Evolutionary conservation across 2,888 invertebrate genomes (phyloP), one percentile per base, ranked within the genome.

Genomic region (Stenchaetothrips biformis): DNA sequence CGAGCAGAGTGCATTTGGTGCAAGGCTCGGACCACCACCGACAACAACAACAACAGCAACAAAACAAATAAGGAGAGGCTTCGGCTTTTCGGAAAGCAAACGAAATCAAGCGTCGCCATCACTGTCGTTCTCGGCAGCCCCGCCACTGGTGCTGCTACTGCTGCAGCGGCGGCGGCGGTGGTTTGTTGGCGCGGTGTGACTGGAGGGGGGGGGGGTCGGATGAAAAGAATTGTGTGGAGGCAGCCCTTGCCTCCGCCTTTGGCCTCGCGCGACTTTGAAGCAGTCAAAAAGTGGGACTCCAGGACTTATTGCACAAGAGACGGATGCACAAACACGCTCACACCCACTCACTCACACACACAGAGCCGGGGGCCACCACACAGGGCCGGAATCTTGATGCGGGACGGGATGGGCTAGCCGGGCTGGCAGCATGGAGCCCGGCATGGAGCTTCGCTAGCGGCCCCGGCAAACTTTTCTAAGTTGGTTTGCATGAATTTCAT

Each of bases 401-500:
- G 67, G n/a, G n/a, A n/a, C n/a, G n/a, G 62, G 62, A 6, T 7
- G 62, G 53, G 53, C 13, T 16, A 7, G 53, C 53, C 2, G 53
- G 53, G 53, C 53, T 9, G 53, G 3, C 59, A 18, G 59, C 37
- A 37, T 37, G 59, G 59, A 18, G 18, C 59, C 59, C 59, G 59
- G 13, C 59, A 18, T 37, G 59, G 59, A 18, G 59, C 37, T 37
- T 4, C 37, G 37, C 37, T 37, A 37, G 37, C 37, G 37, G 37
- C 37, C 37, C 59, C 59, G 53, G 53, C n/a, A 67, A 67, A 67
- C n/a, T 67, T 67, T 67, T 67, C 21, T 67, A 67, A 67, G 67
- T 67, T 67, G 67, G 67, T 67, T 67, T 67, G 21, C 67, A 67
- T 67, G 67, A 67, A 67, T 67, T 67, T 67, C 21, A 67, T 59